Percentiles rank a stretch among this genome's conserved stretches.
Evolutionary conservation across 2,888 invertebrate species (phyloP).

Genomic region (Drosophila atroscutellata): DNA sequence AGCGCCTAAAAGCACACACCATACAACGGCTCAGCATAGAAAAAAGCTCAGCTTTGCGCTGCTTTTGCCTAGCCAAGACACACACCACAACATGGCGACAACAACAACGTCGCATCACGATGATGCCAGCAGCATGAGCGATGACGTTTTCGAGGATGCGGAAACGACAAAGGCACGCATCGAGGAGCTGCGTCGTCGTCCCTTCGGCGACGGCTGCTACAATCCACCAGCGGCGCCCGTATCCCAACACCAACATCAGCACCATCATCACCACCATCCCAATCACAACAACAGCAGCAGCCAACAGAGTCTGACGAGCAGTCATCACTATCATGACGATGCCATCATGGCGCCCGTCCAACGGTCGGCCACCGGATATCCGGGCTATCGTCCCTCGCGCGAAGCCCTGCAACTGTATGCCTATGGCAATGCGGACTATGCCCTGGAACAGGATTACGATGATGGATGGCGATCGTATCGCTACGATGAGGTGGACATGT

Average conservation of each 20-base stretch:
- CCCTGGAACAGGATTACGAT: constrained; percentile 72
- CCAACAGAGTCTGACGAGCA: constrained; percentile 71
- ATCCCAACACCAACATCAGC: constrained; percentile 52
- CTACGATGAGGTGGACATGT: constrained; percentile 84
- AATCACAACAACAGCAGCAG: constrained; percentile 49
- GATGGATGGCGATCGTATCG: constrained; percentile 85
- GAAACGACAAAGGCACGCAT: constrained; percentile 84
- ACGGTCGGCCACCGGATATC: constrained; percentile 90
- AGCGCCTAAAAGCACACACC: constrained; percentile 53
- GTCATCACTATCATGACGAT: constrained; percentile 73
- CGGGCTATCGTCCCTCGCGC: constrained; percentile 91
- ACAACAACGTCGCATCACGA: constrained; percentile 83
- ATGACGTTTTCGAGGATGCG: constrained; percentile 92
- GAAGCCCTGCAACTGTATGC: constrained; percentile 88
- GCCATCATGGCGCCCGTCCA: constrained; percentile 72
- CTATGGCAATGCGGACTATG: constrained; percentile 77
- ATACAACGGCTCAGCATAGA: constrained; percentile 26
- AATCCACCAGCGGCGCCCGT: constrained; percentile 74
- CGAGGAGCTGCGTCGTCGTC: constrained; percentile 78
- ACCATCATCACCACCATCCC: constrained; percentile 64
- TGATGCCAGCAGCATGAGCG: constrained; percentile 90
- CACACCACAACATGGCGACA: constrained; percentile 51
- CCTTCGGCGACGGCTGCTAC: constrained; percentile 78
- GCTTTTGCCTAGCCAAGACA: constrained; percentile 59
- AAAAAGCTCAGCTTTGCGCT: constrained; percentile 45